phyloP scores from a whole-genome alignment of 2,113 vertebrate genomes.

The Antechinus flavipes region DNA sequence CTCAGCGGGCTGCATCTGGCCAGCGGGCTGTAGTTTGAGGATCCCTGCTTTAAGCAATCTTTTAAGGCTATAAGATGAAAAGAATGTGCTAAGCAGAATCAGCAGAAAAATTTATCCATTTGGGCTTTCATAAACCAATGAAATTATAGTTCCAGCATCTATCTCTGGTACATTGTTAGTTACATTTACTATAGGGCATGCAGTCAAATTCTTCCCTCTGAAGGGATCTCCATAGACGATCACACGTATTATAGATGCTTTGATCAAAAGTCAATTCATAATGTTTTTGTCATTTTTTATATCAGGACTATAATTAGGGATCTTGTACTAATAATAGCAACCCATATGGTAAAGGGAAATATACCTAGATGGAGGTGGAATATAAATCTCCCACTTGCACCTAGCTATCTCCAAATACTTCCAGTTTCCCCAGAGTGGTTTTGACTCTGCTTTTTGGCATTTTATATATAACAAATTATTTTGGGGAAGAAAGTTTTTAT shows the following conservation, averaged over 20 bases:
- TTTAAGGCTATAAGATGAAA: background rate
- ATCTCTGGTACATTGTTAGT: background rate
- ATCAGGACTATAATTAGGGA: background rate
- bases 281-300: background rate
- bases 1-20: no score
- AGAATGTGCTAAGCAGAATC: background rate
- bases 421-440: background rate
- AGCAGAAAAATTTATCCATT: background rate
- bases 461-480: background rate
- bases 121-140: background rate
- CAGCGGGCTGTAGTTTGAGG: no score
- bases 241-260: background rate
- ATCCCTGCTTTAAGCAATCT: background rate
- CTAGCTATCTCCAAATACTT: background rate
- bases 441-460: background rate
- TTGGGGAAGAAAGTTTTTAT: background rate
- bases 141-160: background rate
- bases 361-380: background rate
- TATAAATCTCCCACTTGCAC: background rate
- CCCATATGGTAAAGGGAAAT: background rate
- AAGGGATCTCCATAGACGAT: background rate
- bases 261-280: background rate
- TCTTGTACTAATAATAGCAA: background rate
- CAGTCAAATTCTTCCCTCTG: background rate
- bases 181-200: background rate